Percentiles rank a stretch among this genome's conserved stretches.
These are phyloP conservation scores for Agonopterix heracliana DNA, from an alignment of 2,888 invertebrate species.

Conservation along the genomic window DNA sequence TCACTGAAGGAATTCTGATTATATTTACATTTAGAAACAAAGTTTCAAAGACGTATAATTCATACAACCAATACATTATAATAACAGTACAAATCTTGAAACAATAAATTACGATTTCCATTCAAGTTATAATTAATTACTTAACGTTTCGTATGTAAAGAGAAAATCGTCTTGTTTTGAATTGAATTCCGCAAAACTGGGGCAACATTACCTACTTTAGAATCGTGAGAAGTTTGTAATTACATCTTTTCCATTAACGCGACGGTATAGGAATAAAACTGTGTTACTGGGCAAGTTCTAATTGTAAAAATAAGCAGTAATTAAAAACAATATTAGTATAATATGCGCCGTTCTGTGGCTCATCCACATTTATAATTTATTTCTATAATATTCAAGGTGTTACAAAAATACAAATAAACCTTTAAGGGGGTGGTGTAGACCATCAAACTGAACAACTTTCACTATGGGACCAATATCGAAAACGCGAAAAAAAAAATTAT, in stretches of 20 bases:
- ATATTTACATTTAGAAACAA: no score
- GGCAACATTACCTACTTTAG: constrained; percentile 10
- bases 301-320: no score
- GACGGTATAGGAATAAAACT: constrained; percentile 2
- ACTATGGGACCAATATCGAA: no score
- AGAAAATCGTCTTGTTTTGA: constrained; percentile 2
- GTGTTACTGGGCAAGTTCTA: no score
- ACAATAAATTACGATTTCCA: not conserved
- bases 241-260: constrained; percentile 27
- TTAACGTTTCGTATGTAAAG: not conserved
- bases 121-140: constrained; percentile 1
- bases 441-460: no score
- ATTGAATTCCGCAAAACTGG: constrained; percentile 1
- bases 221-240: constrained; percentile 28
- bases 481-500: no score
- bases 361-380: not conserved
- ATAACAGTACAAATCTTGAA: not conserved
- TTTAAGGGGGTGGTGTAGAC: no score
- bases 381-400: no score
- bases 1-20: no score
- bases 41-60: no score
- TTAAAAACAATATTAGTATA: not conserved
- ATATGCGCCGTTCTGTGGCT: not conserved
- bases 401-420: no score
- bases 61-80: no score